These are phyloP conservation scores for Corynorhinus townsendii DNA, from an alignment of 2,113 vertebrate species.

Conservation along the genomic window DNA sequence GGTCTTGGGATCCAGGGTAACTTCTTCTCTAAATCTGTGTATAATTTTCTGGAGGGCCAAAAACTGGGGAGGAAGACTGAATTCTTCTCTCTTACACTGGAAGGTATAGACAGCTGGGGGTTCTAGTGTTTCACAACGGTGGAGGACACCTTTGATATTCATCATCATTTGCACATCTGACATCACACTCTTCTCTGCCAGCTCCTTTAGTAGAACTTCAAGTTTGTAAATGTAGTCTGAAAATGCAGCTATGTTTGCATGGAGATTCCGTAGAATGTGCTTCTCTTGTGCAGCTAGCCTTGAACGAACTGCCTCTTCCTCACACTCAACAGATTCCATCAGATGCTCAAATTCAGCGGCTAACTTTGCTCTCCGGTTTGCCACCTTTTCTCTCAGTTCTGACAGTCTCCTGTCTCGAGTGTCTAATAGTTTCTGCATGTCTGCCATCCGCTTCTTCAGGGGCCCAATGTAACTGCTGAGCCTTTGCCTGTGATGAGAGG, in stretches of 20 bases:
- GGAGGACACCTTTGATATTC: not conserved
- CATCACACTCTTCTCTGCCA: not conserved
- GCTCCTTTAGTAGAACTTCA: not conserved
- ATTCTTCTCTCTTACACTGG: not conserved
- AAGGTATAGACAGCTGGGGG: not conserved
- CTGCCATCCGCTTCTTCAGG: not conserved
- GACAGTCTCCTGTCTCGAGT: not conserved
- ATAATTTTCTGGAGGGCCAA: not conserved
- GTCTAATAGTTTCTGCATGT: fast-evolving
- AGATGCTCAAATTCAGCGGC: not conserved
- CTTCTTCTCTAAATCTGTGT: not conserved
- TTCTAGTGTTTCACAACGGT: not conserved
- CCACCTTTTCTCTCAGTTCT: not conserved
- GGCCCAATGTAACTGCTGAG: not conserved
- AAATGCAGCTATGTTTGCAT: not conserved
- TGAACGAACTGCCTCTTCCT: not conserved
- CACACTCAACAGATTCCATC: not conserved
- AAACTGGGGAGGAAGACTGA: not conserved
- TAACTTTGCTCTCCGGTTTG: not conserved
- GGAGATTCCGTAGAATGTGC: not conserved
- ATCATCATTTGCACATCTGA: not conserved
- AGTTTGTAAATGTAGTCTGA: not conserved
- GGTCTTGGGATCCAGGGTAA: constrained; percentile 14
- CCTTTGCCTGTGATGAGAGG: not conserved
- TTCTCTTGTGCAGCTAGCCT: not conserved